phyloP scores from a whole-genome alignment of 2,888 invertebrate species.

The Spodoptera littoralis region DNA sequence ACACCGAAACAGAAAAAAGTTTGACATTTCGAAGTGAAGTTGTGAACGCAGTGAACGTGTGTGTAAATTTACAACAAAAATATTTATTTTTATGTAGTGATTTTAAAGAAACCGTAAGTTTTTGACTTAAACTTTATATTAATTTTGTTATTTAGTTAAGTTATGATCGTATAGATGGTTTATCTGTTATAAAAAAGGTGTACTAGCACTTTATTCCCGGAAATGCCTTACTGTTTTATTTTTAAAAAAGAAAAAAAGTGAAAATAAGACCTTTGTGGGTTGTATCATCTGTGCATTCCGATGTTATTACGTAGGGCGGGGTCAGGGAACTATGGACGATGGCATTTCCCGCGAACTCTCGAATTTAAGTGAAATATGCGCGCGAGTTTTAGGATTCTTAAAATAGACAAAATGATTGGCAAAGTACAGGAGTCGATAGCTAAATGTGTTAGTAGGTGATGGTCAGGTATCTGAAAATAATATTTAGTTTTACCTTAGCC shows the following conservation, averaged over 20 bases:
- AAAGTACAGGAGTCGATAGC: slow-evolving; percentile 72
- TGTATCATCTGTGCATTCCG: slow-evolving; percentile 85
- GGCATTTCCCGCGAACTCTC: slow-evolving; percentile 72
- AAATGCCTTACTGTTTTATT: slow-evolving; percentile 77
- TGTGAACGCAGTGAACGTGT: slow-evolving; percentile 83
- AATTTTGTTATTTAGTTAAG: slow-evolving; percentile 51
- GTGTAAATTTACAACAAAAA: slow-evolving; percentile 73
- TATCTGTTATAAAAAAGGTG: slow-evolving; percentile 18
- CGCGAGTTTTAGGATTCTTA: slow-evolving; percentile 68
- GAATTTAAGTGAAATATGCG: slow-evolving; percentile 55
- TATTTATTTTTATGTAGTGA: slow-evolving; percentile 83
- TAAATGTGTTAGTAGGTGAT: slow-evolving; percentile 85
- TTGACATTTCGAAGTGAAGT: slow-evolving; percentile 84
- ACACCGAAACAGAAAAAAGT: slow-evolving; percentile 68
- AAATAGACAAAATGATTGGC: slow-evolving; percentile 79
- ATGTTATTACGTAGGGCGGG: slow-evolving; percentile 78
- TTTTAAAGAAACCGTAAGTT: slow-evolving; percentile 79
- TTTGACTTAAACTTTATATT: slow-evolving; percentile 74
- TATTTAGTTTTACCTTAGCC: slow-evolving; percentile 80
- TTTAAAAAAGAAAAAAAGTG: slow-evolving; percentile 72
- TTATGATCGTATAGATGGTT: slow-evolving; percentile 28
- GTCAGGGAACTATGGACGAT: slow-evolving; percentile 67
- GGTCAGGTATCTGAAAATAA: slow-evolving; percentile 79
- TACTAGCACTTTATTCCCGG: slow-evolving; percentile 67
- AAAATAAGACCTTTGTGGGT: slow-evolving; percentile 80